Conservation (phyloP, 2,888 invertebrate species). For the Podabrus alpinus region DNA sequence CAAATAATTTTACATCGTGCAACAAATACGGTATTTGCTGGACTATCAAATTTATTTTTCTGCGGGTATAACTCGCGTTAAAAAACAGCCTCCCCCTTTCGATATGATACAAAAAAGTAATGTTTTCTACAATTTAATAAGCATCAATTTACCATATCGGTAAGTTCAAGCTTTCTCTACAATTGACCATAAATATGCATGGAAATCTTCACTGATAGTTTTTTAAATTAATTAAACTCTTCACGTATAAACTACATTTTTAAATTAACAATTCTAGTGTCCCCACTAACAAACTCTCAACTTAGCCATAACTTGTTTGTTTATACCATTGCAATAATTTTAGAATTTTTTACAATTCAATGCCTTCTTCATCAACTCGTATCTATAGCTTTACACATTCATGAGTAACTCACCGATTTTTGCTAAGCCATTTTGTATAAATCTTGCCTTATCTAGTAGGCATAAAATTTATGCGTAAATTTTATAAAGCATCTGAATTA, state of each 20-base stretch:
- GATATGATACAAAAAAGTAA: too few relatives aligned
- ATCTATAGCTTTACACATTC: constrained; percentile 8
- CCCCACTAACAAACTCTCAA: background rate
- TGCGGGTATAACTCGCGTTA: too few relatives aligned
- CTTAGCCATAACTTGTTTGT: background rate
- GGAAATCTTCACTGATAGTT: background rate
- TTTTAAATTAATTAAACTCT: background rate
- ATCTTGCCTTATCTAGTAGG: constrained; percentile 6
- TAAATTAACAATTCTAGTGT: background rate
- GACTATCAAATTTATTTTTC: too few relatives aligned
- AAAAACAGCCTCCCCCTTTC: too few relatives aligned
- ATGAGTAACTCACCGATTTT: constrained; percentile 11
- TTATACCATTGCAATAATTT: constrained; percentile 8
- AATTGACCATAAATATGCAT: background rate
- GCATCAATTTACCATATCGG: background rate
- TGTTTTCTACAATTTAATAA: background rate
- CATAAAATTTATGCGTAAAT: background rate
- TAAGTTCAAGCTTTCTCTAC: constrained; percentile 1
- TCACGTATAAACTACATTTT: constrained; percentile 4
- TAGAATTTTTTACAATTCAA: constrained; percentile 10
- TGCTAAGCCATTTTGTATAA: constrained; percentile 8
- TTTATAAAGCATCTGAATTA: background rate
- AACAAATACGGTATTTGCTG: too few relatives aligned
- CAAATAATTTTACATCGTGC: too few relatives aligned
- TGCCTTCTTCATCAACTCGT: constrained; percentile 10